Evolutionary conservation across 2,113 vertebrate genomes (phyloP).

Genomic region (Morone chrysops): DNA sequence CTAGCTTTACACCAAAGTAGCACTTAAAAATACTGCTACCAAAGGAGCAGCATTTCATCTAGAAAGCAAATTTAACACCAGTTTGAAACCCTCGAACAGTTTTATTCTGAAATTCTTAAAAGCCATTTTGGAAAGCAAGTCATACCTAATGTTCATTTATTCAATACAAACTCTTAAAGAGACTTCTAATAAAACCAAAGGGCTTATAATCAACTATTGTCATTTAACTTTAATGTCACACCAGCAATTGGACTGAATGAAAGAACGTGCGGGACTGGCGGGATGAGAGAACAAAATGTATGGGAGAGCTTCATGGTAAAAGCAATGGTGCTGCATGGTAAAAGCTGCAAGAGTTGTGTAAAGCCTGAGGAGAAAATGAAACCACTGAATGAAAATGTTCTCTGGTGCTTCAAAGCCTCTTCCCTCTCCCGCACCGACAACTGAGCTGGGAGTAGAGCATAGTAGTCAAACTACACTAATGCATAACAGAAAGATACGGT

Average conservation of each 20-base stretch:
- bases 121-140: constrained; percentile 48
- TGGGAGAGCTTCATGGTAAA: constrained; percentile 15
- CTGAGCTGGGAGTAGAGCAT: constrained; percentile 27
- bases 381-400: constrained; percentile 60
- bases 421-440: constrained; percentile 39
- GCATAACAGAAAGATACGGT: constrained; percentile 50
- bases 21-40: constrained; percentile 40
- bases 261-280: constrained; percentile 38
- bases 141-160: constrained; percentile 39
- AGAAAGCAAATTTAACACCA: constrained; percentile 37
- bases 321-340: constrained; percentile 11
- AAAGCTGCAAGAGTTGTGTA: constrained; percentile 45
- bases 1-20: constrained; percentile 29
- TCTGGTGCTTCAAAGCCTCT: constrained; percentile 59
- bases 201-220: constrained; percentile 35
- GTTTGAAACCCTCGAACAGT: constrained; percentile 40
- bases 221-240: constrained; percentile 60
- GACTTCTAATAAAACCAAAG: constrained; percentile 56
- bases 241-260: constrained; percentile 32
- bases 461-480: constrained; percentile 35
- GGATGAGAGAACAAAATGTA: constrained; percentile 36
- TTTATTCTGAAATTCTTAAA: constrained; percentile 49
- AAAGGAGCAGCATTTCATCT: constrained; percentile 8
- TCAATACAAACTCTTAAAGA: constrained; percentile 42
- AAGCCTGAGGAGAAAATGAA: constrained; percentile 49